phyloP scores from a whole-genome alignment of 1,140 invertebrate genomes.

The Pseudomyrmex pallidus region DNA sequence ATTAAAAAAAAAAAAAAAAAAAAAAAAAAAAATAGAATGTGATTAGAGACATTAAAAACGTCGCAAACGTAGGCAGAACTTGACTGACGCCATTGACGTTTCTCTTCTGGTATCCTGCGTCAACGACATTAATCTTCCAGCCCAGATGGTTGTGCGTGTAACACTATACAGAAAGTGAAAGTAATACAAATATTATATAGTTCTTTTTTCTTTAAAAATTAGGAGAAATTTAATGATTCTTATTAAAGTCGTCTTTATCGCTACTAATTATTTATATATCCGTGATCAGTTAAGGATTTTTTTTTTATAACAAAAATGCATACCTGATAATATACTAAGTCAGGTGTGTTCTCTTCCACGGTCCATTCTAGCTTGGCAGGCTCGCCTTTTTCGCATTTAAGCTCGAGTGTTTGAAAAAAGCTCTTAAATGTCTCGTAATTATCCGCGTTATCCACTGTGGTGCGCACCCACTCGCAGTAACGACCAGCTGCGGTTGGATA shows the following conservation, averaged over 20 bases:
- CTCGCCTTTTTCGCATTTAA: constrained; percentile 91
- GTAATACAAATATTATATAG: not conserved
- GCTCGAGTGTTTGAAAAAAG: constrained; percentile 90
- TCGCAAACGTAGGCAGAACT: constrained; percentile 61
- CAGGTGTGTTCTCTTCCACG: constrained; percentile 91
- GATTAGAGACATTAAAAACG: constrained; percentile 65
- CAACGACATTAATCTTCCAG: constrained; percentile 96
- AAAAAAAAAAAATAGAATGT: constrained; percentile 55
- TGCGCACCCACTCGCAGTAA: constrained; percentile 92
- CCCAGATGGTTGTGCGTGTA: constrained; percentile 96
- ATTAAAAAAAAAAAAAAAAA: constrained; percentile 42
- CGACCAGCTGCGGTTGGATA: constrained; percentile 91
- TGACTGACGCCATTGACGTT: constrained; percentile 35
- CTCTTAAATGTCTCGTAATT: constrained; percentile 90
- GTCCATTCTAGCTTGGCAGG: constrained; percentile 92
- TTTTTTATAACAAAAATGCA: not conserved
- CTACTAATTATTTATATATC: not conserved
- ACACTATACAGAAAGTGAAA: constrained; percentile 88
- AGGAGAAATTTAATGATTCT: constrained; percentile 11
- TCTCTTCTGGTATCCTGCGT: constrained; percentile 86
- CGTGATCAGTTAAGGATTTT: not conserved
- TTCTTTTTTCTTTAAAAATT: not conserved
- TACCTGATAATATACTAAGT: constrained; percentile 95
- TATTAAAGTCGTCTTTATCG: not conserved
- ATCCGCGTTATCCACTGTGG: constrained; percentile 88